Percentiles rank a stretch among this genome's conserved stretches.
These are phyloP conservation scores for Araneus ventricosus DNA, from an alignment of 1,140 invertebrate genomes.

Conservation along the genomic window DNA sequence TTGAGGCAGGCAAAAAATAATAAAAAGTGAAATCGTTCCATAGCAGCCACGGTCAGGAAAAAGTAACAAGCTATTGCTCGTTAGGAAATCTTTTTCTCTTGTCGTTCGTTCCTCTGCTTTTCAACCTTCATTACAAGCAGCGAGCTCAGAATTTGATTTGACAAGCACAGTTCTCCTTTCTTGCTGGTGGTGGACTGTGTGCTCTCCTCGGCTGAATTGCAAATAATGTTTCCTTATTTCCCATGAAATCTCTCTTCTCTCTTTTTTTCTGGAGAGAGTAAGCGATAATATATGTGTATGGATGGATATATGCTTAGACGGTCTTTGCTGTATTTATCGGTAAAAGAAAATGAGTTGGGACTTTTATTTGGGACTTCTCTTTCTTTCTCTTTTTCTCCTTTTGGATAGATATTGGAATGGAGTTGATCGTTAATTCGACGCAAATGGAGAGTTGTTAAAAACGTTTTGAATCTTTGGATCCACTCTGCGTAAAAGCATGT, in stretches of 20 bases:
- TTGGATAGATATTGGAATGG: slow-evolving; percentile 21
- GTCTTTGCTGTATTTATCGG: slow-evolving; percentile 27
- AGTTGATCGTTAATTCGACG: slow-evolving; percentile 53
- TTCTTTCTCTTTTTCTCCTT: not conserved
- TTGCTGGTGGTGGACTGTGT: not conserved
- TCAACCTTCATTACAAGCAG: slow-evolving; percentile 65
- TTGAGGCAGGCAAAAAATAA: slow-evolving; percentile 18
- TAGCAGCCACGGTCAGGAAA: slow-evolving; percentile 35
- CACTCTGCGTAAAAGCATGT: not conserved
- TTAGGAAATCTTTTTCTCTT: slow-evolving; percentile 54
- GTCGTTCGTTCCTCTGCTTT: not conserved
- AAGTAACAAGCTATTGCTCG: slow-evolving; percentile 72
- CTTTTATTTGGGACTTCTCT: slow-evolving; percentile 51
- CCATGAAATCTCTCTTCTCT: slow-evolving; percentile 9
- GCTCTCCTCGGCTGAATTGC: slow-evolving; percentile 41
- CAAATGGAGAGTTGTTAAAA: slow-evolving; percentile 57
- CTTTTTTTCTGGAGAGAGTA: not conserved
- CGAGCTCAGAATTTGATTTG: slow-evolving; percentile 59
- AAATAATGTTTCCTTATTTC: slow-evolving; percentile 73
- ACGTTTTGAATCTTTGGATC: slow-evolving; percentile 4
- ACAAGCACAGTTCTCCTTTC: slow-evolving; percentile 48
- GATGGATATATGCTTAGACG: slow-evolving; percentile 7
- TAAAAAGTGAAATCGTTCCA: slow-evolving; percentile 49
- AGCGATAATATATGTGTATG: slow-evolving; percentile 29
- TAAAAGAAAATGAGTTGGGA: slow-evolving; percentile 50